These are phyloP conservation scores for Sitobion miscanthi DNA, from an alignment of 1,140 invertebrate species.

Conservation along the genomic window DNA sequence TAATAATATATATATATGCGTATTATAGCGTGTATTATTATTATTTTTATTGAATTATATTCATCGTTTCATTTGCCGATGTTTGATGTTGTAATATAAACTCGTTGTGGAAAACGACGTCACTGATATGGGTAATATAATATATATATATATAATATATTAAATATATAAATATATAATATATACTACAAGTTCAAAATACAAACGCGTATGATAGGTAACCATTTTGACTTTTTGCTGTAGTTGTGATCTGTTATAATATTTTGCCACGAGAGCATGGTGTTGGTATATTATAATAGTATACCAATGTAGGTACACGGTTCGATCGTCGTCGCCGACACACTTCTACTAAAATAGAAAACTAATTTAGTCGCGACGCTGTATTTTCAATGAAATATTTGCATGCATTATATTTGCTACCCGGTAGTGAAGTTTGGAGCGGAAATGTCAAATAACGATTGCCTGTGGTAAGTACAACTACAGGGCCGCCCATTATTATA, in stretches of 20 bases:
- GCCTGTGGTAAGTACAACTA: neutral
- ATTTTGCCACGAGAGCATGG: neutral
- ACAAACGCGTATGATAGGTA: neutral
- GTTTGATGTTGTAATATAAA: neutral
- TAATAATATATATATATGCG: neutral
- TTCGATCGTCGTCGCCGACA: neutral
- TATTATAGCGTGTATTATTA: neutral
- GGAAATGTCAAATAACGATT: constrained; percentile 8
- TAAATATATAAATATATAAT: too few species aligned
- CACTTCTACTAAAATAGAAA: neutral
- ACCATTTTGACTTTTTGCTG: neutral
- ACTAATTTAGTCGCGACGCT: neutral
- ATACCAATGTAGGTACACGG: neutral
- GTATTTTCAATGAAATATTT: neutral
- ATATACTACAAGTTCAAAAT: neutral
- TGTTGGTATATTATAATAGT: neutral
- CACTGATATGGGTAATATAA: neutral
- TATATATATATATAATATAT: too few species aligned
- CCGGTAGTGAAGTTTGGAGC: neutral
- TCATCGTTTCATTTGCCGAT: neutral
- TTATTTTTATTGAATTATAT: neutral
- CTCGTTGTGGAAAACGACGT: neutral
- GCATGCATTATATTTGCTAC: neutral
- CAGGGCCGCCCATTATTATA: neutral
- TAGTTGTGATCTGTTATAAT: neutral